Evolutionary conservation across 2,113 vertebrate genomes (phyloP), one percentile per base, ranked within the genome.

Genomic region (Xenopus tropicalis): DNA sequence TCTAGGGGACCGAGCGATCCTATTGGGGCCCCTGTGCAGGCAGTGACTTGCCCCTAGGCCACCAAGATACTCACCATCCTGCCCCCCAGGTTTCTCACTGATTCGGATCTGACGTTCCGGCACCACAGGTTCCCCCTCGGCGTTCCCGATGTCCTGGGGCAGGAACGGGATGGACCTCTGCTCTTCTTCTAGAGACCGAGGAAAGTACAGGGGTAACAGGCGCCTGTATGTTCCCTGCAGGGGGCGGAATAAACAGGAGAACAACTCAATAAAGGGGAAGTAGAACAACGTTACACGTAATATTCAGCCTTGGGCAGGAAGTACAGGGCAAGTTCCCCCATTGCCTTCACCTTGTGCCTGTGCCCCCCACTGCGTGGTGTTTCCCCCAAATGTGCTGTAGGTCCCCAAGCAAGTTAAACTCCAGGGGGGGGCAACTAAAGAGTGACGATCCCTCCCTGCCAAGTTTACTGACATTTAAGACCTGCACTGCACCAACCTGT

Each of bases 81-180:
- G 88, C 79, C 79, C 85, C 1, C 95, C 95, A 0, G 97, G 97
- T 65, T 98, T 98, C 78, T 98, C 96, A 1, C 93, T 82, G 61
- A 99, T 99, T 76, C 97, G 93, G 77, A 99, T 99, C 87, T 95
- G 96, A 61, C 97, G 86, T 80, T 99, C 97, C 0, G 94, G 95
- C 10, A 99, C 93, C 8, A 98, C 93, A 0, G 97, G 97, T 74
- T 99, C 97, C 0, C 97, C 97, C 81, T 99, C 94, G 0, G 93
- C 91, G 82, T 99, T 98, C 37, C 97, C 97, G n/a, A 98, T 96
- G 81, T 99, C 96, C 23, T 91, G 89, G 20, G 97, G 97, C 37
- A 99, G 88, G 61, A 92, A 87, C 6, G 92, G 91, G 71, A 97
- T 84, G 25, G 87, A 91, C 2, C 56, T 63, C 4, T 16, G 82